Evolutionary conservation across 2,797 vertebrate species (phyloP).

Genomic region (Emys orbicularis): DNA sequence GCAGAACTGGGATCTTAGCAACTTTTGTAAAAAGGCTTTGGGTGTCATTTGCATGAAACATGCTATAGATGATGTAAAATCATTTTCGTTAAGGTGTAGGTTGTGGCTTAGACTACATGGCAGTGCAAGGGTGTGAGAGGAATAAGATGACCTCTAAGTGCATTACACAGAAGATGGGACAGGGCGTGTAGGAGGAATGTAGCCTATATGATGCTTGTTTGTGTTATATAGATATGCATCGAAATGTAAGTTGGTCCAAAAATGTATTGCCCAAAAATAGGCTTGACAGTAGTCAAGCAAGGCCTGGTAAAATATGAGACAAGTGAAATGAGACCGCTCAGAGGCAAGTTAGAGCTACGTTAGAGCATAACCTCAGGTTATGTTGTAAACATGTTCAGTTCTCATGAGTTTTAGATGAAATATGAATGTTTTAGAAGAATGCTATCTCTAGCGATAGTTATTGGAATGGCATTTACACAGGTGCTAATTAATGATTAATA

Average conservation of each 20-base stretch:
- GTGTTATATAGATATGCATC: not conserved
- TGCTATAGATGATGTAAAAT: not conserved
- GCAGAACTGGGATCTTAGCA: not conserved
- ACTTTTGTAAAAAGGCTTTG: not conserved
- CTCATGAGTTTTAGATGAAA: not conserved
- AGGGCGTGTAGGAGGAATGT: not conserved
- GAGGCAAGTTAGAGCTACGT: not conserved
- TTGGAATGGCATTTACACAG: not conserved
- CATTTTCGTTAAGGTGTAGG: not conserved
- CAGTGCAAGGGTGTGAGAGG: not conserved
- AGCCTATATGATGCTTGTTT: not conserved
- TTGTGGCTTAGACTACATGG: not conserved
- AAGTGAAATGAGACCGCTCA: not conserved
- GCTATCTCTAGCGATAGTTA: not conserved
- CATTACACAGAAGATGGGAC: not conserved
- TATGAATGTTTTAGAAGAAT: not conserved
- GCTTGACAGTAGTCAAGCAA: not conserved
- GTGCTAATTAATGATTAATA: not conserved
- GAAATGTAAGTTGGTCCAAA: not conserved
- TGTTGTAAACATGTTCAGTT: not conserved
- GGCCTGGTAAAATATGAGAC: not conserved
- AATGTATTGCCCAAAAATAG: not conserved
- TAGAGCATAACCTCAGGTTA: not conserved
- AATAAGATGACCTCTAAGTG: not conserved
- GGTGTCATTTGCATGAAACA: not conserved